Conservation (phyloP, 2,113 vertebrate genomes). For the Corythornis vintsioides region DNA sequence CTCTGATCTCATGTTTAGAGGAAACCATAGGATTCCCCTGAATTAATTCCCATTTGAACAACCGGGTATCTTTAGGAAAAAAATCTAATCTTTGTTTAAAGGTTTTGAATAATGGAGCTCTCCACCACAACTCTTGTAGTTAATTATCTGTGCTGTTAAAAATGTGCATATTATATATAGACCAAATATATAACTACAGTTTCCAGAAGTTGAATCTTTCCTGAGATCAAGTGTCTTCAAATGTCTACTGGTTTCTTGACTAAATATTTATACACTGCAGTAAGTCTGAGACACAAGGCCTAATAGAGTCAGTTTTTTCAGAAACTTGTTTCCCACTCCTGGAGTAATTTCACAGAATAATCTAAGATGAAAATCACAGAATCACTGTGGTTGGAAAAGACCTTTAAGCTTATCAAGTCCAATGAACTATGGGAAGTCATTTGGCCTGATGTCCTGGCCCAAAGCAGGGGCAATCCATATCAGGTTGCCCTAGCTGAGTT, state of each 20-base stretch:
- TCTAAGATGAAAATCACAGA: neutral
- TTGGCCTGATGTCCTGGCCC: neutral
- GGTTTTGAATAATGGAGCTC: neutral
- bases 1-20: neutral
- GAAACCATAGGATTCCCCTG: neutral
- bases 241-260: neutral
- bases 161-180: neutral
- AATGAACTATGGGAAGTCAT: too few species aligned
- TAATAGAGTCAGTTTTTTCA: neutral
- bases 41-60: neutral
- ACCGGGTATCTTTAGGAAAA: neutral
- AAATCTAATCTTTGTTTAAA: neutral
- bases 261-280: neutral
- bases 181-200: neutral
- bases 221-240: neutral
- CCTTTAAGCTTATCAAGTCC: too few species aligned
- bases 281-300: neutral
- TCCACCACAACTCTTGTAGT: neutral
- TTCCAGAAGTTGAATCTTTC: neutral
- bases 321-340: neutral
- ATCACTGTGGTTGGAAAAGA: too few species aligned
- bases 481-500: neutral
- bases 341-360: neutral
- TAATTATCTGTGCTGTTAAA: neutral
- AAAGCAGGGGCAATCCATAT: neutral